Evolutionary conservation across 2,113 vertebrate species (phyloP), one percentile per base, ranked within the genome.

Genomic region (Nesospiza acunhae): DNA sequence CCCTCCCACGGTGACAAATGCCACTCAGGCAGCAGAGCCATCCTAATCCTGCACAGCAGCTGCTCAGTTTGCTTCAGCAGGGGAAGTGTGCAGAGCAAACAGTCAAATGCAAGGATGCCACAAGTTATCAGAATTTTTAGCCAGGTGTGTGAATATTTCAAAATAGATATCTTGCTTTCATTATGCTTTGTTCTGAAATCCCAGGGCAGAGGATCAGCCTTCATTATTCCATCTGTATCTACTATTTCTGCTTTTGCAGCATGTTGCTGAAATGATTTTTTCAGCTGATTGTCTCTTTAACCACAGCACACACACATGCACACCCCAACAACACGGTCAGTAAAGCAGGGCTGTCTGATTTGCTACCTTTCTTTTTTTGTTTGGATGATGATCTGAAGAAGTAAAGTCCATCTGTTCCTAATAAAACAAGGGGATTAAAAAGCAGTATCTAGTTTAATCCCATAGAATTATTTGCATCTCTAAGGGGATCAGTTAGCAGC

Each of bases 301-400:
- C 11, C 22, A 64, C 20, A 44, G 6, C 44, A 58, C 68, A 68
- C 33, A 85, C 46, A 87, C 84, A 86, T 44, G 89, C 95, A 94
- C 59, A 87, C 93, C 90, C 41, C 90, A 90, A 84, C 11, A 96
- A 52, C 92, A 62, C 60, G 58, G 56, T 37, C 95, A 93, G 47
- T 28, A 73, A 52, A 58, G 60, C 64, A 89, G 35, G 6, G 64
- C 76, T 95, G 62, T n/a, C 94, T 94, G 64, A 83, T 78, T 72
- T 85, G 95, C 98, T 98, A 99, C 99, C 98, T 99, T 98, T 99
- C 98, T 98, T 99, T 98, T 98, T 99, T 84, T 99, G 98, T 98
- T 99, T 99, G 96, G 99, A 98, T 55, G 99, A 99, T 12, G 99
- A 98, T 93, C 98, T 98, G 85, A 99, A 98, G 98, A 99, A 99